These are phyloP conservation scores for Orthosia cruda DNA, from an alignment of 2,888 invertebrate species.

Conservation along the genomic window DNA sequence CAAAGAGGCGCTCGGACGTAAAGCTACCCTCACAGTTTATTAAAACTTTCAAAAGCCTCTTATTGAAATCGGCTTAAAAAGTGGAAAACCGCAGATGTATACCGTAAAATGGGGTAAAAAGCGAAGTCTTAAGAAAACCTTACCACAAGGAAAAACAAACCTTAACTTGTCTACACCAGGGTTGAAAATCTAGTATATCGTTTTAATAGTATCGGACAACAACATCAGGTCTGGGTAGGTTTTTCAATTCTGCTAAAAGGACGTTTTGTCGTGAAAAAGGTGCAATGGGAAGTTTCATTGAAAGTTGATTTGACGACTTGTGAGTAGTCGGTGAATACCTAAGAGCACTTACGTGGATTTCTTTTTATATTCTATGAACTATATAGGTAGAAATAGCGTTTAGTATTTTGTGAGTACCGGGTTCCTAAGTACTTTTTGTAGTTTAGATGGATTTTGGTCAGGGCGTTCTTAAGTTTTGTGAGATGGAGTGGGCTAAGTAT, in stretches of 20 bases:
- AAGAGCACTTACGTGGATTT: conserved; percentile 44
- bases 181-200: conserved; percentile 3
- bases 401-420: conserved; percentile 12
- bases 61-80: conserved; percentile 74
- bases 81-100: conserved; percentile 66
- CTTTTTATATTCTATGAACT: conserved; percentile 10
- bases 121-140: conserved; percentile 21
- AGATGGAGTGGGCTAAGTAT: no score
- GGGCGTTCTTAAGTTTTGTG: no score
- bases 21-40: conserved; percentile 67
- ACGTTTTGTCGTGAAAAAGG: conserved; percentile 55
- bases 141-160: conserved; percentile 12
- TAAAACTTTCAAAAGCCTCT: conserved; percentile 74
- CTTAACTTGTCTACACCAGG: fast-evolving
- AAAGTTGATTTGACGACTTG: conserved; percentile 51
- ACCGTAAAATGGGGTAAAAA: conserved; percentile 63
- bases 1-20: conserved; percentile 54
- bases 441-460: background rate
- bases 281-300: conserved; percentile 50
- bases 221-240: conserved; percentile 40
- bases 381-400: background rate
- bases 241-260: conserved; percentile 63
- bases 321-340: conserved; percentile 38
- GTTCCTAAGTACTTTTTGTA: background rate
- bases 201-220: conserved; percentile 51